Evolutionary conservation across 2,113 vertebrate species (phyloP).

Genomic region (Peromyscus maniculatus): DNA sequence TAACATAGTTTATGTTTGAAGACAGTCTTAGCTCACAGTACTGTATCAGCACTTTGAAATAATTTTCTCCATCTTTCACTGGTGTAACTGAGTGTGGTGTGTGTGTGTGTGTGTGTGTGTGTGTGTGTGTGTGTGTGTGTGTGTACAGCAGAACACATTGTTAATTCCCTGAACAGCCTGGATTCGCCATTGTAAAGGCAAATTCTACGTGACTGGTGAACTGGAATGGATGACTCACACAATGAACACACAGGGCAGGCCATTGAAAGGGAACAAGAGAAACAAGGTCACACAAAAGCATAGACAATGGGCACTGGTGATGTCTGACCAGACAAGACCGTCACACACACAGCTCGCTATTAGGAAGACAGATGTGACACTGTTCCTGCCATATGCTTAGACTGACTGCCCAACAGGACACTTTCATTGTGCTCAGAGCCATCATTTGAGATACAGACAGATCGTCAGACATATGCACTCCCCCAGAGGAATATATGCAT

Average conservation of each 20-base stretch:
- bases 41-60: conserved; percentile 11
- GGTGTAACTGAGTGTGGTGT: background rate
- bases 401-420: background rate
- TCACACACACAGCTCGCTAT: background rate
- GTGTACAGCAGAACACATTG: background rate
- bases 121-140: background rate
- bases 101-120: background rate
- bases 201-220: conserved; percentile 61
- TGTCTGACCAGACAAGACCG: background rate
- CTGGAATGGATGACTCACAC: conserved; percentile 66
- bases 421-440: background rate
- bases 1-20: background rate
- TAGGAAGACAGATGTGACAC: background rate
- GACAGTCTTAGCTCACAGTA: background rate
- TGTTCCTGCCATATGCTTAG: background rate
- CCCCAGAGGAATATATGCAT: background rate
- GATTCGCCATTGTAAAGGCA: conserved; percentile 65
- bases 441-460: background rate
- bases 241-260: conserved; percentile 1
- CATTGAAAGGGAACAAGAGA: conserved; percentile 45
- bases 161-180: conserved; percentile 54
- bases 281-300: conserved; percentile 49
- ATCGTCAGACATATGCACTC: background rate
- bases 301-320: background rate
- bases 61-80: background rate